Conservation (phyloP, 1,140 invertebrate genomes). For the Caenorhabditis latens region DNA sequence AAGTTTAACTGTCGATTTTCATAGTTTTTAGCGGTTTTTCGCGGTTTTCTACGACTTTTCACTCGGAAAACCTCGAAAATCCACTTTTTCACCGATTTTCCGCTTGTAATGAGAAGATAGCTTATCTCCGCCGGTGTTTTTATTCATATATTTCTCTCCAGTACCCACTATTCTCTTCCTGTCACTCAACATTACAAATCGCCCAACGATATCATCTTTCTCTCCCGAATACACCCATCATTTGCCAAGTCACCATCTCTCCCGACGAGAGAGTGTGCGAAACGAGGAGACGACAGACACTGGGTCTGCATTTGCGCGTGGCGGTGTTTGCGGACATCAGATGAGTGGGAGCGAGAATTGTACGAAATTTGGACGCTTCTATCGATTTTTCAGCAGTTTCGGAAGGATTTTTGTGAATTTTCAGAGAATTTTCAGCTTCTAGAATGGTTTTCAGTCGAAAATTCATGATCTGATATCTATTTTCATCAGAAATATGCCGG, state of each 20-base stretch:
- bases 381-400: neutral
- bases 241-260: neutral
- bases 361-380: conserved; percentile 14
- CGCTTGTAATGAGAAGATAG: no score
- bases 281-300: neutral
- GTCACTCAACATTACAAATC: neutral
- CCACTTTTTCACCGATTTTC: no score
- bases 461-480: neutral
- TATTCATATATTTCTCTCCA: neutral
- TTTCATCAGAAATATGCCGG: no score
- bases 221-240: neutral
- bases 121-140: no score
- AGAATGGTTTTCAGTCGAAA: neutral
- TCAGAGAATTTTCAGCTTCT: neutral
- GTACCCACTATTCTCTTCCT: neutral
- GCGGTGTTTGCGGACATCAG: conserved; percentile 21
- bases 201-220: neutral
- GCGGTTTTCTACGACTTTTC: no score
- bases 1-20: no score
- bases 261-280: neutral
- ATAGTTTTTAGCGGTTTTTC: no score
- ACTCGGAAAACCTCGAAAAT: no score
- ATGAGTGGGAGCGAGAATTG: conserved; percentile 53
- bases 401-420: neutral
- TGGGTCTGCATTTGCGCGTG: neutral